Percentiles rank a stretch among this genome's conserved stretches.
These are phyloP conservation scores for Chrysolina haemoptera DNA, from an alignment of 2,888 invertebrate species.

Conservation along the genomic window DNA sequence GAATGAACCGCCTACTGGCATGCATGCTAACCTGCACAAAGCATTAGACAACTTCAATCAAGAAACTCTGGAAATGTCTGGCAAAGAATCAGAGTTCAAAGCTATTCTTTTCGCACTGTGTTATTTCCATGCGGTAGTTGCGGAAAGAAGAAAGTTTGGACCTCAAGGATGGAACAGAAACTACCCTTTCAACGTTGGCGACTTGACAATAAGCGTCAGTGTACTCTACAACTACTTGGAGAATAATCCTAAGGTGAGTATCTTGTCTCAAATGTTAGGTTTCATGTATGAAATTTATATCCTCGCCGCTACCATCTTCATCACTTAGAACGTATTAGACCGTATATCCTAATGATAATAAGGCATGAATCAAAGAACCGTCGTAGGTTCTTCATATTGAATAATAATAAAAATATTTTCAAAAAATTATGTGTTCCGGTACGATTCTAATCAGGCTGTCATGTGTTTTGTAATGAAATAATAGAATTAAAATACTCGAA, in stretches of 20 bases:
- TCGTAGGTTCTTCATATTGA: no score
- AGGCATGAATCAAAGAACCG: no score
- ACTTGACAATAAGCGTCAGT: slow-evolving; percentile 92
- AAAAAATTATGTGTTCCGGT: no score
- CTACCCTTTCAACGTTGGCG: slow-evolving; percentile 87
- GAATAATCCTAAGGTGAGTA: slow-evolving; percentile 79
- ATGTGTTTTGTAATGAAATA: no score
- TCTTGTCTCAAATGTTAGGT: background rate
- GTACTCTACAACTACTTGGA: slow-evolving; percentile 94
- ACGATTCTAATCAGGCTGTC: no score
- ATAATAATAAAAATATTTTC: no score
- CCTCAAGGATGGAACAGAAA: slow-evolving; percentile 93
- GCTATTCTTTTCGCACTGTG: slow-evolving; percentile 90
- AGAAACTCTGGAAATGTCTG: slow-evolving; percentile 93
- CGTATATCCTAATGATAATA: no score
- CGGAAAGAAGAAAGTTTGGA: slow-evolving; percentile 93
- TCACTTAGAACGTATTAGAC: no score
- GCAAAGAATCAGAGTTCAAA: slow-evolving; percentile 94
- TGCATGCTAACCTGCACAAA: slow-evolving; percentile 95
- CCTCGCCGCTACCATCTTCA: no score
- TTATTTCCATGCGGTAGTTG: slow-evolving; percentile 96
- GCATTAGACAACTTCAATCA: slow-evolving; percentile 93
- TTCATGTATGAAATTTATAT: no score
- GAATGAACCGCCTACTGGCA: slow-evolving; percentile 95
- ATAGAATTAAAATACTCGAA: no score